Percentiles rank a stretch among this genome's conserved stretches.
Conservation (phyloP, 2,797 vertebrate genomes). For the Pseudocheirus occidentalis region DNA sequence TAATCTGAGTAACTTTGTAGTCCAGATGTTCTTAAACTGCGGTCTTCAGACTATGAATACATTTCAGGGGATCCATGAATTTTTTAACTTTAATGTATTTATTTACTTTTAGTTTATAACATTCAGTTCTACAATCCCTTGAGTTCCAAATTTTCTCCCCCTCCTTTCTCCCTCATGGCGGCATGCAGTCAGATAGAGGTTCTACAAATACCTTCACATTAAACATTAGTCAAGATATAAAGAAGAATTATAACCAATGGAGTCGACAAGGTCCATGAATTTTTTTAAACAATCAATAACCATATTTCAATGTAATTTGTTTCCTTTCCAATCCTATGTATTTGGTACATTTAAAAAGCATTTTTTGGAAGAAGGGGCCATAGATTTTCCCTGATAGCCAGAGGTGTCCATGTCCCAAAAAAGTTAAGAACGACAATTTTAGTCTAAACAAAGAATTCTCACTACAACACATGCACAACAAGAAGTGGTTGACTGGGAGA, state of each 20-base stretch:
- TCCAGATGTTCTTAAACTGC: neutral
- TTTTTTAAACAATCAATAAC: neutral
- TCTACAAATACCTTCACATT: too few relatives aligned
- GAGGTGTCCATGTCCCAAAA: neutral
- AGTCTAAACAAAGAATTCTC: neutral
- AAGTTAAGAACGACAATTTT: neutral
- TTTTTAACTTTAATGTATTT: too few relatives aligned
- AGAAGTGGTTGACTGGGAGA: neutral
- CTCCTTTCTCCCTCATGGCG: too few relatives aligned
- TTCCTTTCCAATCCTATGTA: neutral
- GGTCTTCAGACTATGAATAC: neutral
- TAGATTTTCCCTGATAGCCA: neutral
- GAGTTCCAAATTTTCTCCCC: too few relatives aligned
- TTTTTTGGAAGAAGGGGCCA: neutral
- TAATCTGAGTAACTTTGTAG: neutral
- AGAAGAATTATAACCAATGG: too few relatives aligned
- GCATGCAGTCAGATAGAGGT: too few relatives aligned
- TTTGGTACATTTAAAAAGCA: neutral
- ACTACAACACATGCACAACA: neutral
- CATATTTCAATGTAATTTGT: neutral
- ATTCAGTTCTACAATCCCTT: too few relatives aligned
- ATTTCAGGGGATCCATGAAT: neutral
- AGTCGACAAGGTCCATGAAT: neutral
- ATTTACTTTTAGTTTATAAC: too few relatives aligned
- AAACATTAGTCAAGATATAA: too few relatives aligned